Percentiles rank a stretch among this genome's conserved stretches.
Evolutionary conservation across 2,888 invertebrate genomes (phyloP).

Genomic region (Asteroscopus sphinx): DNA sequence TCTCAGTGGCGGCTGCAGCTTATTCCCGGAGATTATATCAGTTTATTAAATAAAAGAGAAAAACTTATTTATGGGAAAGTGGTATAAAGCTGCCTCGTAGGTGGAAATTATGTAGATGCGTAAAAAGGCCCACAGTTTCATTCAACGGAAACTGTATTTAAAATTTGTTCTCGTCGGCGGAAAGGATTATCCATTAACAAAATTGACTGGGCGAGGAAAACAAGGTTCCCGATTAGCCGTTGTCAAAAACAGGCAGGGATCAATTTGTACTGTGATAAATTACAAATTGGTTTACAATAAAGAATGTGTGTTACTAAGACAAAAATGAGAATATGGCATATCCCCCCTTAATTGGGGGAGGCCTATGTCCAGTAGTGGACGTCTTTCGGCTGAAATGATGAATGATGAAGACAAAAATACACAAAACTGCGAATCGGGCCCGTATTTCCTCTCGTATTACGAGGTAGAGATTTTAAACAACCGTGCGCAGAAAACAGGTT

Average conservation of each 20-base stretch:
- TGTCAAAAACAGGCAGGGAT: slow-evolving; percentile 53
- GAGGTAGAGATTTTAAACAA: too few relatives aligned
- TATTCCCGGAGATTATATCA: slow-evolving; percentile 54
- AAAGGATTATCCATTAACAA: slow-evolving; percentile 55
- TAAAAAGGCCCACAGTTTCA: slow-evolving; percentile 13
- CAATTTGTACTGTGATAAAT: slow-evolving; percentile 51
- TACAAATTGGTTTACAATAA: slow-evolving; percentile 17
- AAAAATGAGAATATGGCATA: too few relatives aligned
- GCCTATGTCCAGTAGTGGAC: too few relatives aligned
- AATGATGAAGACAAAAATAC: too few relatives aligned
- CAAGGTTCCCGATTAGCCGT: slow-evolving; percentile 54
- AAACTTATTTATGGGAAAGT: slow-evolving; percentile 34
- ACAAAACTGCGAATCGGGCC: too few relatives aligned
- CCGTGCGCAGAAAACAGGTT: too few relatives aligned
- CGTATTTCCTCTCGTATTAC: too few relatives aligned
- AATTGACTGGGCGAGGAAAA: slow-evolving; percentile 54
- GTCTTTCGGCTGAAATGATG: too few relatives aligned
- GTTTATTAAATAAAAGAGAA: slow-evolving; percentile 56
- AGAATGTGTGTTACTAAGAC: neutral
- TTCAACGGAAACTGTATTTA: slow-evolving; percentile 28
- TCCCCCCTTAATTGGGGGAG: too few relatives aligned
- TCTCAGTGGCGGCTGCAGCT: slow-evolving; percentile 56
- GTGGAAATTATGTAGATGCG: slow-evolving; percentile 25
- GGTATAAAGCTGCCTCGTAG: slow-evolving; percentile 12
- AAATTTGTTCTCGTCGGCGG: slow-evolving; percentile 21